phyloP scores from a whole-genome alignment of 2,888 invertebrate species.

The Drosophila robusta region DNA sequence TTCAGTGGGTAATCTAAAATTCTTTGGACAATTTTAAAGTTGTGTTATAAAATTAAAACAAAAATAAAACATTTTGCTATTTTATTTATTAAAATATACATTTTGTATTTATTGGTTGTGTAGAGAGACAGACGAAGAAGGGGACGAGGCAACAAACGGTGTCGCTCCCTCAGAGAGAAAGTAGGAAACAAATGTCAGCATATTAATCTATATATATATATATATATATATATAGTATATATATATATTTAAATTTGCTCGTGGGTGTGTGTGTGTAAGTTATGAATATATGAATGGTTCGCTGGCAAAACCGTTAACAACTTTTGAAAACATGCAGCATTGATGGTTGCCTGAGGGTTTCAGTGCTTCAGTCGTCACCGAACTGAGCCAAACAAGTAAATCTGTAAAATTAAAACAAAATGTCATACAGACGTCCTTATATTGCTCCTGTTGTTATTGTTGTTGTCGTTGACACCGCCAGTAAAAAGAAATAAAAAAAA shows the following conservation, averaged over 20 bases:
- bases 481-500: conserved; percentile 37
- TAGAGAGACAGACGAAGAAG: background rate
- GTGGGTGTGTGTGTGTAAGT: conserved; percentile 13
- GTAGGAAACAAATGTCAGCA: background rate
- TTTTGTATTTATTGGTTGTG: conserved; percentile 35
- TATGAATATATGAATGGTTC: conserved; percentile 57
- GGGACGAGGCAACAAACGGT: background rate
- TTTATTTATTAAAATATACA: conserved; percentile 17
- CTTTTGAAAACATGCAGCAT: conserved; percentile 57
- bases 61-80: conserved; percentile 1
- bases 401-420: conserved; percentile 76
- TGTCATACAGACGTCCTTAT: conserved; percentile 47
- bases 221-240: background rate
- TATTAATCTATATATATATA: background rate
- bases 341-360: conserved; percentile 45
- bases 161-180: conserved; percentile 15
- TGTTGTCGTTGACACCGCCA: conserved; percentile 24
- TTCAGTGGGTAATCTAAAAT: conserved; percentile 14
- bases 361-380: conserved; percentile 37
- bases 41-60: conserved; percentile 7
- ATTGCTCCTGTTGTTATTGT: background rate
- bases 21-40: conserved; percentile 8
- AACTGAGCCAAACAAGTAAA: conserved; percentile 63
- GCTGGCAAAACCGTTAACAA: conserved; percentile 47
- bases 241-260: background rate